A percentile compares a stretch with the other conserved stretches of the same genome.
phyloP scores from a whole-genome alignment of 2,113 vertebrate genomes.

The Mola mola region DNA sequence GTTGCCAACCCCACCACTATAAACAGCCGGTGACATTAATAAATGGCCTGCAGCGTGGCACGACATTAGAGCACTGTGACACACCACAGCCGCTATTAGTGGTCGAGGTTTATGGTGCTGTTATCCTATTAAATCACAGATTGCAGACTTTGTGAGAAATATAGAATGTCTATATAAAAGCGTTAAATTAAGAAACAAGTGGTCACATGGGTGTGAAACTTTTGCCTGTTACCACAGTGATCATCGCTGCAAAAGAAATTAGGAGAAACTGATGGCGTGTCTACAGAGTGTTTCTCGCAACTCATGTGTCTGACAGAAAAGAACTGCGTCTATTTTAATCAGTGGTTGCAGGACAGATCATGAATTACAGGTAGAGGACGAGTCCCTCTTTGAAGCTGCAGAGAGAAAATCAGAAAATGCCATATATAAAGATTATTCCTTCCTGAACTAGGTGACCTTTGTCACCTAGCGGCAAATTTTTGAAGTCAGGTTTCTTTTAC shows the following conservation, averaged over 20 bases:
- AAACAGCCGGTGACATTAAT: constrained; percentile 40
- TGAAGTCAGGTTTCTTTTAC: too few species aligned
- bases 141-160: constrained; percentile 17
- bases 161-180: constrained; percentile 32
- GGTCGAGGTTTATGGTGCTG: constrained; percentile 29
- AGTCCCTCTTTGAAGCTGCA: too few species aligned
- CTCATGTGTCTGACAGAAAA: not conserved
- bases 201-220: constrained; percentile 13
- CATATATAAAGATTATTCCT: too few species aligned
- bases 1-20: constrained; percentile 8
- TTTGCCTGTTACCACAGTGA: too few species aligned
- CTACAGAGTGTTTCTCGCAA: not conserved
- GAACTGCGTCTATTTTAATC: not conserved
- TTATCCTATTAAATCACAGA: constrained; percentile 39
- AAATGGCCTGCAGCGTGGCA: constrained; percentile 33
- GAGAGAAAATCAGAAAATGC: too few species aligned
- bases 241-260: not conserved
- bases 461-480: too few species aligned
- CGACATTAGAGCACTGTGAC: constrained; percentile 38
- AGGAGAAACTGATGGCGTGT: not conserved
- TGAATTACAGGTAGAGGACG: too few species aligned
- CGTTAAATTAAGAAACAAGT: constrained; percentile 35
- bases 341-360: too few species aligned
- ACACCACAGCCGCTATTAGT: constrained; percentile 34
- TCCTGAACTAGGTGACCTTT: too few species aligned